Evolutionary conservation across 2,797 vertebrate species (phyloP).

Genomic region (Micromesistius poutassou): DNA sequence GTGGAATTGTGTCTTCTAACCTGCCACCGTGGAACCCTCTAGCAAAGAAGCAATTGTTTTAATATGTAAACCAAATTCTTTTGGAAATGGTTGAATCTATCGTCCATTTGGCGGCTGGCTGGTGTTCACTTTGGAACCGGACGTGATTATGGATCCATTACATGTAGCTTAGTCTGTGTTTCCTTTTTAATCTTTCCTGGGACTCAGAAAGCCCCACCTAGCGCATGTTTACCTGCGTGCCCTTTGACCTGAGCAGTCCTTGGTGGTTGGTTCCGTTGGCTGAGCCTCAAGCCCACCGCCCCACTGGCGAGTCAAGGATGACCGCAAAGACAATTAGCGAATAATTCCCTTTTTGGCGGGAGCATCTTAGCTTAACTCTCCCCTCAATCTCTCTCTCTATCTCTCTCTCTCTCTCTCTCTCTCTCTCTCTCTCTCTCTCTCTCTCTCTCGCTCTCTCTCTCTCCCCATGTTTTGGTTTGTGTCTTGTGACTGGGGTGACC

Average conservation of each 20-base stretch:
- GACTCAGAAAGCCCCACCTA: conserved; percentile 50
- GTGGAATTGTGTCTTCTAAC: not conserved
- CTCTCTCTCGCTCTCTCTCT: not conserved
- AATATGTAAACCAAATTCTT: too few relatives aligned
- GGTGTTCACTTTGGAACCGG: not conserved
- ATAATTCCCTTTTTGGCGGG: conserved; percentile 1
- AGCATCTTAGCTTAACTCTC: not conserved
- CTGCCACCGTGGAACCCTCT: not conserved
- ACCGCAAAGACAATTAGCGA: conserved; percentile 61
- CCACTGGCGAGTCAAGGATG: conserved; percentile 1
- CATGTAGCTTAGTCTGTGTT: conserved; percentile 28
- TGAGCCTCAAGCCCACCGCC: conserved; percentile 46
- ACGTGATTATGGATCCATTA: conserved; percentile 6
- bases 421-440: not conserved
- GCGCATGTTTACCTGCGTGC: conserved; percentile 60
- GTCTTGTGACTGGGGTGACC: conserved; percentile 1
- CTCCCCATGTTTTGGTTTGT: not conserved
- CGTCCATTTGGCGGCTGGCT: not conserved
- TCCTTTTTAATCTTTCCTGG: conserved; percentile 22
- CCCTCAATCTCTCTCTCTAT: too few relatives aligned
- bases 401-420: too few relatives aligned
- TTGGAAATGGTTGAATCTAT: not conserved
- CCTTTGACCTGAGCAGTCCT: conserved; percentile 59
- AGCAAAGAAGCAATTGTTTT: too few relatives aligned
- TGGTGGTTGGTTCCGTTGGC: conserved; percentile 47